Evolutionary conservation across 2,113 vertebrate species (phyloP), one percentile per base, ranked within the genome.

Genomic region (Sprattus sprattus): DNA sequence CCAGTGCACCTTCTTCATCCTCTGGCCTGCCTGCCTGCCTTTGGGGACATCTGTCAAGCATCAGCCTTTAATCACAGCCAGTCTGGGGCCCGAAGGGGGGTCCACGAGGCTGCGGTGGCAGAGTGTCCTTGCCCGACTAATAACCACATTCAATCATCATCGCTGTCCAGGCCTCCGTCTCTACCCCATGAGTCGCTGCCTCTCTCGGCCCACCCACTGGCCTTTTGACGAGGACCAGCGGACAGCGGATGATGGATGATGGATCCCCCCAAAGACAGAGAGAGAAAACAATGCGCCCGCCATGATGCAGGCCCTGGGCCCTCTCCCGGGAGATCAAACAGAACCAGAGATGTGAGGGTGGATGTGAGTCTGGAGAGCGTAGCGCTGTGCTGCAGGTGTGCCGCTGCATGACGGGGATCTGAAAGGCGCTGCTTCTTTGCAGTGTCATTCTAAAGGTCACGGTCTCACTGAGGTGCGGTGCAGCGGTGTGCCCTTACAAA

Each of bases 141-240:
- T 90, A 93, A 92, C 90, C 87, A 87, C 92, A 90, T 90, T 94
- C 91, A 90, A 92, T 94, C 92, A 93, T 93, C 91, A 92, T 94
- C 90, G 89, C 85, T 91, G 90, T 91, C 90, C 81, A 25, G 90
- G 85, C 32, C 83, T 85, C 87, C 85, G 86, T 92, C 89, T 90
- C 90, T 86, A n/a, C 52, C 86, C 86, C 83, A 85, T 52, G 84
- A 87, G 85, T 88, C 88, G 90, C 88, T 82, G 84, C 64, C 81
- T 25, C 22, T 6, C 78, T 81, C 46, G 18, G 86, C 84, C 88
- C 87, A 4, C 88, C 91, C 91, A 60, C 54, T 2, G 87, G 91
- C 89, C 20, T 22, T 91, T 91, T 90, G 86, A 86, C 81, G 54
- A 89, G 88, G 86, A 89, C 89, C 82, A 87, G 88, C 85, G 81